phyloP scores from a whole-genome alignment of 2,797 vertebrate species.

The Rhabdomys pumilio region DNA sequence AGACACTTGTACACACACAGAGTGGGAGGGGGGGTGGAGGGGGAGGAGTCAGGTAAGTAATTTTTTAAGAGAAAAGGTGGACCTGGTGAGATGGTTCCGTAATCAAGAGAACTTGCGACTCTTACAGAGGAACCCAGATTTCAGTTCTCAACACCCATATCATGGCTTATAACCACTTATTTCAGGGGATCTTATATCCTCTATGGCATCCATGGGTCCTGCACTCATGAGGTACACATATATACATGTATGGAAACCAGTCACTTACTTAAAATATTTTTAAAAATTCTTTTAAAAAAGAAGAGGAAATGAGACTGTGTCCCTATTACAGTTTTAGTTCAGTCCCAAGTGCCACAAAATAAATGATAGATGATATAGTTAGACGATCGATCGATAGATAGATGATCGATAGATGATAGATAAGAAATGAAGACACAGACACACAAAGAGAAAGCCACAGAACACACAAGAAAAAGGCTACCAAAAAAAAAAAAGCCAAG shows the following conservation, averaged over 20 bases:
- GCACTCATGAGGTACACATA: neutral
- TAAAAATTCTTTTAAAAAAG: neutral
- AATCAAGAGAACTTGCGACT: too few relatives aligned
- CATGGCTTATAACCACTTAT: neutral
- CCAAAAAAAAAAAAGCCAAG: neutral
- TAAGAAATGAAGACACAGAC: neutral
- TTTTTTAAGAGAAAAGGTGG: neutral
- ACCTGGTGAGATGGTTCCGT: neutral
- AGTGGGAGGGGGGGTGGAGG: too few relatives aligned
- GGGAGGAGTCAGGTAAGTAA: neutral
- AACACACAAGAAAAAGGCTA: neutral
- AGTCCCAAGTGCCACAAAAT: neutral
- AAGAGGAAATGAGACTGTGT: neutral
- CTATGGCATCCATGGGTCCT: neutral
- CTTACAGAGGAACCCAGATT: neutral
- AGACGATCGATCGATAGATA: neutral
- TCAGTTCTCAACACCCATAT: neutral
- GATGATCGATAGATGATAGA: neutral
- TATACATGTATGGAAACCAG: neutral
- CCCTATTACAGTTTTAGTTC: neutral
- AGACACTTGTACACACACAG: neutral
- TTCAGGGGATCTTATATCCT: neutral
- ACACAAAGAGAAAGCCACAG: neutral
- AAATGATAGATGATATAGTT: too few relatives aligned
- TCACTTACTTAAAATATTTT: neutral